These are phyloP conservation scores for Corythaeola cristata DNA, from an alignment of 2,113 vertebrate genomes.

Conservation along the genomic window DNA sequence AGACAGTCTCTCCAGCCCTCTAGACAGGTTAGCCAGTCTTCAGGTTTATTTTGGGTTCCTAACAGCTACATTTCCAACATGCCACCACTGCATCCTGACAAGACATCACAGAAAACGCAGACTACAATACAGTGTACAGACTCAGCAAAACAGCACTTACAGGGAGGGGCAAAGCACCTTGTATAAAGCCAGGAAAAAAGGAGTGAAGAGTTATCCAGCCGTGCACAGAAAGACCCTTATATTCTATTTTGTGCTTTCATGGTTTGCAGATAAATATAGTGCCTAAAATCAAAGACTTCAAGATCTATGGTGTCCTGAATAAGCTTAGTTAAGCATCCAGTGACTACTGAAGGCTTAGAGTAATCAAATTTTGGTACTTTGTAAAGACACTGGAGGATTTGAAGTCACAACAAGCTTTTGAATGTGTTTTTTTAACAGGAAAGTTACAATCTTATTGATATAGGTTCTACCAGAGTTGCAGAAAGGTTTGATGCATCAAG, in stretches of 20 bases:
- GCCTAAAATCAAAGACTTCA: not conserved
- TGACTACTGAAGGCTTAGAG: not conserved
- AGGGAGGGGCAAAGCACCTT: not conserved
- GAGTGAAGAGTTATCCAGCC: not conserved
- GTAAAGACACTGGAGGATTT: not conserved
- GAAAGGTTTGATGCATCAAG: not conserved
- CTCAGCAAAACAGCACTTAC: not conserved
- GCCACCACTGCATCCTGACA: not conserved
- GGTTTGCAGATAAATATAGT: not conserved
- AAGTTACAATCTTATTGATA: not conserved
- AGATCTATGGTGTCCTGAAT: not conserved
- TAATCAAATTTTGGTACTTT: not conserved
- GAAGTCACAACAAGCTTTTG: not conserved
- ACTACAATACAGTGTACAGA: not conserved
- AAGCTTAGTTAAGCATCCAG: not conserved
- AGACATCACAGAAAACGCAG: not conserved
- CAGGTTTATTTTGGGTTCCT: not conserved
- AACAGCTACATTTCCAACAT: not conserved
- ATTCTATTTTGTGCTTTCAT: not conserved
- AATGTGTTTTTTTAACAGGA: not conserved
- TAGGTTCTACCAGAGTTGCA: not conserved
- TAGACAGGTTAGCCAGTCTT: not conserved
- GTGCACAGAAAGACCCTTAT: not conserved
- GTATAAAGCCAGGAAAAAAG: not conserved
- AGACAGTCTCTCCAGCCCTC: not conserved